Evolutionary conservation across 2,888 invertebrate genomes (phyloP).

Genomic region (Eristalis pertinax): DNA sequence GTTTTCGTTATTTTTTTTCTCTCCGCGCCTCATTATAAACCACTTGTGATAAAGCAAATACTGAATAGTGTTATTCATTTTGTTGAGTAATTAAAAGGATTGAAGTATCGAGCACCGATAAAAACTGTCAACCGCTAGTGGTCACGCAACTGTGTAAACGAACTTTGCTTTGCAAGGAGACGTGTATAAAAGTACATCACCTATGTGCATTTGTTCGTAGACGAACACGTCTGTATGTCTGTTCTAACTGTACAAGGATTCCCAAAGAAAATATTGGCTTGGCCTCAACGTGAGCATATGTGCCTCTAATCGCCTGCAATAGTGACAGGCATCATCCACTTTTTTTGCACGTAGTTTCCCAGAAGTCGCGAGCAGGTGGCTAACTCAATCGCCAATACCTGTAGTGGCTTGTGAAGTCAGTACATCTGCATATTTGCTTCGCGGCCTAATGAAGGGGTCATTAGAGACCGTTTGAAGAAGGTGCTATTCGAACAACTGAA

Average conservation of each 20-base stretch:
- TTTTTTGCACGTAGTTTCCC: slow-evolving; percentile 3
- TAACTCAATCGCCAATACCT: slow-evolving; percentile 17
- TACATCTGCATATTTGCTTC: slow-evolving; percentile 25
- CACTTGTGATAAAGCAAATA: slow-evolving; percentile 43
- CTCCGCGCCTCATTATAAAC: neutral
- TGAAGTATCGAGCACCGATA: slow-evolving; percentile 43
- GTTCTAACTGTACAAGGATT: slow-evolving; percentile 36
- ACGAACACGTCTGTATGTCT: neutral
- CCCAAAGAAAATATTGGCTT: slow-evolving; percentile 11
- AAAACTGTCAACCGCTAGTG: slow-evolving; percentile 34
- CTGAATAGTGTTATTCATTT: slow-evolving; percentile 5
- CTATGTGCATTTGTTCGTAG: no score
- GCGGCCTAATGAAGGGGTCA: slow-evolving; percentile 44
- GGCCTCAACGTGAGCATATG: slow-evolving; percentile 11
- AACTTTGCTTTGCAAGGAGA: slow-evolving; percentile 29
- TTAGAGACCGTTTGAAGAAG: slow-evolving; percentile 27
- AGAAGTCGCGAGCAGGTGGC: neutral
- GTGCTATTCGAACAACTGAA: neutral
- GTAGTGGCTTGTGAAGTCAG: neutral
- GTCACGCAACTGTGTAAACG: slow-evolving; percentile 59
- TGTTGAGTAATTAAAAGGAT: slow-evolving; percentile 50
- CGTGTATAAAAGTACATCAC: neutral
- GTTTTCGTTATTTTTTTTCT: slow-evolving; percentile 2
- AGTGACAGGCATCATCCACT: neutral
- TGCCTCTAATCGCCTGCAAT: neutral